A percentile compares a stretch with the other conserved stretches of the same genome.
Evolutionary conservation across 2,888 invertebrate species (phyloP).

Genomic region (Cerastoderma edule): DNA sequence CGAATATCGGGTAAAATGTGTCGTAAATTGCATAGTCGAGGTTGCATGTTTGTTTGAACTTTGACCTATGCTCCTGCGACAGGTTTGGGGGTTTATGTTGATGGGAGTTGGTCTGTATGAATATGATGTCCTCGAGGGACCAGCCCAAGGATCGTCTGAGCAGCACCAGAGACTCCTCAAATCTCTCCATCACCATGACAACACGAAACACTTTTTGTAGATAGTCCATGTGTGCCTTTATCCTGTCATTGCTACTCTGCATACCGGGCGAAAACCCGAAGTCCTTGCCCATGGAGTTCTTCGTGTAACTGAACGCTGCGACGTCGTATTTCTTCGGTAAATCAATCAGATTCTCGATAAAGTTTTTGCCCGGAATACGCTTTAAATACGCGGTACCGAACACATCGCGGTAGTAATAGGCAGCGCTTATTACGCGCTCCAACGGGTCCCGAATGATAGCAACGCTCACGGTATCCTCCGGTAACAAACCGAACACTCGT

Average conservation of each 20-base stretch:
- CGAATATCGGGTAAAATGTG: slow-evolving; percentile 31
- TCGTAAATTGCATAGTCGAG: slow-evolving; percentile 50
- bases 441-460: slow-evolving; percentile 63
- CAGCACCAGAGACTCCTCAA: slow-evolving; percentile 44
- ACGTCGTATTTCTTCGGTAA: slow-evolving; percentile 39
- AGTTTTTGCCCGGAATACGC: slow-evolving; percentile 29
- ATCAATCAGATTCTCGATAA: slow-evolving; percentile 35
- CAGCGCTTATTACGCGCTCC: slow-evolving; percentile 51
- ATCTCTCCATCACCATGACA: slow-evolving; percentile 45
- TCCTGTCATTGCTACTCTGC: slow-evolving; percentile 17
- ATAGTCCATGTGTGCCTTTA: slow-evolving; percentile 2
- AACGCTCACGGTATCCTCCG: slow-evolving; percentile 53
- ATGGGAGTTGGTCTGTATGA: slow-evolving; percentile 34
- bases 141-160: slow-evolving; percentile 41
- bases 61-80: slow-evolving; percentile 2
- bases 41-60: slow-evolving; percentile 35
- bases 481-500: slow-evolving; percentile 46
- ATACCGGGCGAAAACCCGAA: slow-evolving; percentile 45
- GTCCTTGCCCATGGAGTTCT: slow-evolving; percentile 49
- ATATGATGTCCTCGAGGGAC: slow-evolving; percentile 38
- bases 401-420: slow-evolving; percentile 47
- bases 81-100: slow-evolving; percentile 18
- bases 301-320: slow-evolving; percentile 38
- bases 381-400: slow-evolving; percentile 16
- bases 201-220: slow-evolving; percentile 35